phyloP scores from a whole-genome alignment of 2,888 invertebrate genomes.

The Sminthurides aquaticus region DNA sequence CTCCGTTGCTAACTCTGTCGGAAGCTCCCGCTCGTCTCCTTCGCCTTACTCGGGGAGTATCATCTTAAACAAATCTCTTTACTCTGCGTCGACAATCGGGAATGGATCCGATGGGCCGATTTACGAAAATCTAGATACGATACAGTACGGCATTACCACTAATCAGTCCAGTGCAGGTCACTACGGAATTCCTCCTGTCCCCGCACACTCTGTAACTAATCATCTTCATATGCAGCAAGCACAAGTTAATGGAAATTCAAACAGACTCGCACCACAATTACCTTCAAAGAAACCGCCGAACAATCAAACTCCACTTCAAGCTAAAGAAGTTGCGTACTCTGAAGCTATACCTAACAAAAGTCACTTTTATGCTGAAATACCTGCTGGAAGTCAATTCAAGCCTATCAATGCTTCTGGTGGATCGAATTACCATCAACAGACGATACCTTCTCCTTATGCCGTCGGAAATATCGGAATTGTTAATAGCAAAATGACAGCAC shows the following conservation, averaged over 20 bases:
- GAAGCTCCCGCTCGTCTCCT: constrained; percentile 26
- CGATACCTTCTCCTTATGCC: constrained; percentile 23
- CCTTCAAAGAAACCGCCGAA: constrained; percentile 19
- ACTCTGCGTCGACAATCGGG: constrained; percentile 18
- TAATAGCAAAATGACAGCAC: neutral
- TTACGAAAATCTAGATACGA: constrained; percentile 29
- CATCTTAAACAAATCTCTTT: constrained; percentile 23
- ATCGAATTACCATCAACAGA: neutral
- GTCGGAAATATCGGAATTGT: constrained; percentile 21
- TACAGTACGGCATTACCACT: constrained; percentile 13
- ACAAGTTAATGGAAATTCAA: neutral
- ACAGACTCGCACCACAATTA: constrained; percentile 17
- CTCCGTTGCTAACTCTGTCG: constrained; percentile 23
- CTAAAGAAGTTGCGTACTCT: constrained; percentile 19
- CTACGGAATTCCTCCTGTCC: constrained; percentile 2
- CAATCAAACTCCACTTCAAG: neutral
- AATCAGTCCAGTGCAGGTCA: constrained; percentile 18
- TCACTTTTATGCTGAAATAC: constrained; percentile 25
- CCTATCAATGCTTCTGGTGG: constrained; percentile 9
- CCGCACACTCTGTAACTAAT: neutral
- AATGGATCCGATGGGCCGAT: constrained; percentile 24
- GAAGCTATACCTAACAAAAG: constrained; percentile 20
- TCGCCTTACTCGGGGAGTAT: constrained; percentile 30
- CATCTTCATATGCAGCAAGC: neutral
- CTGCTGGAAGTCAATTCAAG: constrained; percentile 22